Conservation (phyloP, 2,797 vertebrate genomes). For the Hirundo rustica region DNA sequence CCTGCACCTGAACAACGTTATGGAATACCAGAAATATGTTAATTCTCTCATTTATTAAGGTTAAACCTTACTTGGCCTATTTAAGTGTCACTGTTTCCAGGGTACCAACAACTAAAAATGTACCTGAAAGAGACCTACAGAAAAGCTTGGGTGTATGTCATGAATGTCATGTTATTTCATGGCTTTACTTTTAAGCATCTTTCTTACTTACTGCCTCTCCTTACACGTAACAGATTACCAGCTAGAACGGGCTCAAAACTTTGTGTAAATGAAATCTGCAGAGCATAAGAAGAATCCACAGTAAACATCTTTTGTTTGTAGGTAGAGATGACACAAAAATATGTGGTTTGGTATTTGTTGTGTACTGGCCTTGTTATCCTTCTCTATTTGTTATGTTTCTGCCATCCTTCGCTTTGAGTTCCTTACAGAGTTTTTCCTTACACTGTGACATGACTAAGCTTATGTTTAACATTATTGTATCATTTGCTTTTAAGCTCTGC, state of each 20-base stretch:
- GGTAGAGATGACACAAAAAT: neutral
- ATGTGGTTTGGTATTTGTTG: neutral
- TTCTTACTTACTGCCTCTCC: neutral
- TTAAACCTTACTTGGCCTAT: slow-evolving; percentile 1
- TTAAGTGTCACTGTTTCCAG: neutral
- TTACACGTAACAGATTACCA: neutral
- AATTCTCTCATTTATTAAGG: neutral
- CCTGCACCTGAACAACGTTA: neutral
- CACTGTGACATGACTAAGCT: neutral
- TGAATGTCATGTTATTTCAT: neutral
- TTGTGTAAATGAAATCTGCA: neutral
- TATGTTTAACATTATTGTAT: neutral
- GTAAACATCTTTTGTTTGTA: neutral
- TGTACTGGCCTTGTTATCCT: neutral
- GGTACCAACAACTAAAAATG: neutral
- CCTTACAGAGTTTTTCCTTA: neutral
- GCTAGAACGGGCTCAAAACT: neutral
- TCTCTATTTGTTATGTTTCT: neutral
- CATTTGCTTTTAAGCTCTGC: neutral
- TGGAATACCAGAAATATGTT: neutral
- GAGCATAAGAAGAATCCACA: neutral
- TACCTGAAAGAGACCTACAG: neutral
- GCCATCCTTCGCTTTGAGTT: neutral
- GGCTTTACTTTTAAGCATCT: slow-evolving; percentile 26
- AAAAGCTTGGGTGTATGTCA: neutral